Evolutionary conservation across 2,113 vertebrate genomes (phyloP), one percentile per base, ranked within the genome.

Genomic region (Pyrgilauda ruficollis): DNA sequence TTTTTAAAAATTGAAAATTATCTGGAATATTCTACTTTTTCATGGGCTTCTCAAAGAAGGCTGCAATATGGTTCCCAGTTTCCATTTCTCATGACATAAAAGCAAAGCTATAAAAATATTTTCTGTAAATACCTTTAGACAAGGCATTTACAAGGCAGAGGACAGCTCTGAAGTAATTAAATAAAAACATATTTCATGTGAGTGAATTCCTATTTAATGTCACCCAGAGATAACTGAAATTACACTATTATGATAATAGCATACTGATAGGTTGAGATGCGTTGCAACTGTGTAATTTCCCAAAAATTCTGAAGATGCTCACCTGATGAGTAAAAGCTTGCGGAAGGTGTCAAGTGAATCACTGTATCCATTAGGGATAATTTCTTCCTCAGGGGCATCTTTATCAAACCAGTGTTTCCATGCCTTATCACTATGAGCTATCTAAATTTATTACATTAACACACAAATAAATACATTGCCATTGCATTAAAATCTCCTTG

Each of bases 321-420:
- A 98, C 98, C 98, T 97, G 95, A 98, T 97, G 22, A 98, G 97
- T 81, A 98, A 93, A 78, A 98, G 97, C 73, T 97, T 98, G 21
- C 74, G 96, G 68, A 96, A 98, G 9, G 96, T 97, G 44, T 98
- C 98, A 35, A 98, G 94, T 2, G 97, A 96, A 39, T 98, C 97
- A 19, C 80, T 98, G 59, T 98, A 98, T 79, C 98, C 98, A 75
- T 98, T 93, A 30, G 98, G 98, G 43, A 98, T 98, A 39, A 97
- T 49, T 92, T 98, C 97, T 90, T 98, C 98, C 89, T 98, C 98
- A 2, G 98, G 98, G 84, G 97, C 95, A 43, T 98, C 97, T 86
- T 96, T 97, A 84, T 98, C 98, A 94, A 98, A 98, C 98, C 98
- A 98, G 31, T 8, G 83, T 82, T 98, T 98, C 98, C 98, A 98